Conservation (phyloP, 2,113 vertebrate genomes). For the Oxygymnocypris stewartii region DNA sequence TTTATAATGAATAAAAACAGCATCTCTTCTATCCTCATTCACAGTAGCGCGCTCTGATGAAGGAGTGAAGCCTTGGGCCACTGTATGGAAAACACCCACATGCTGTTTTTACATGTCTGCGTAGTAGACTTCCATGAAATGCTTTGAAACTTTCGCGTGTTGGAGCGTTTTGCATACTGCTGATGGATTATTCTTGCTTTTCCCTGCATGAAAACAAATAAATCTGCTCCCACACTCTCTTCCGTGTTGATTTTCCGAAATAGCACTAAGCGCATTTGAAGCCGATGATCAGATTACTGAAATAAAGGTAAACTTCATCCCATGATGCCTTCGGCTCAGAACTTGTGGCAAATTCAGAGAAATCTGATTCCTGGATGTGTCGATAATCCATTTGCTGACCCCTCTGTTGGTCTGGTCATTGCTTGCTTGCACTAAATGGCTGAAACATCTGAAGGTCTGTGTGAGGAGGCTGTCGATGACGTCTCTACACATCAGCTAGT, state of each 20-base stretch:
- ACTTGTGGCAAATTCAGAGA: background rate
- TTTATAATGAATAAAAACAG: background rate
- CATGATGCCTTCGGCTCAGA: background rate
- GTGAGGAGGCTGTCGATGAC: background rate
- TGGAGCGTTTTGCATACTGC: background rate
- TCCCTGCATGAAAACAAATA: conserved; percentile 23
- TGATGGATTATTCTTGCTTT: conserved; percentile 22
- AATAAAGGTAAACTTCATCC: conserved; percentile 14
- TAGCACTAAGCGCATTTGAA: background rate
- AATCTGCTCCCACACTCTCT: background rate
- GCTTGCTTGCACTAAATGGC: background rate
- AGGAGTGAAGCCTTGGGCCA: conserved; percentile 4
- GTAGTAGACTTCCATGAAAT: background rate
- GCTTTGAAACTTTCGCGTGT: background rate
- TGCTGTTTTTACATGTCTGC: conserved; percentile 4
- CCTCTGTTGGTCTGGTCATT: background rate
- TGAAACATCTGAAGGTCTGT: background rate
- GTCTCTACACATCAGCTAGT: background rate
- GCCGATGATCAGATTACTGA: conserved; percentile 16
- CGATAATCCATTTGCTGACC: conserved; percentile 26
- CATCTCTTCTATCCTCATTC: conserved; percentile 5
- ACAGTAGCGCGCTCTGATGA: background rate
- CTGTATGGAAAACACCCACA: conserved; percentile 12
- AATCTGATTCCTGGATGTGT: conserved; percentile 9
- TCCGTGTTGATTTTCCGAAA: conserved; percentile 11